These are phyloP conservation scores for Formica exsecta DNA, from an alignment of 1,140 invertebrate species.

Conservation along the genomic window DNA sequence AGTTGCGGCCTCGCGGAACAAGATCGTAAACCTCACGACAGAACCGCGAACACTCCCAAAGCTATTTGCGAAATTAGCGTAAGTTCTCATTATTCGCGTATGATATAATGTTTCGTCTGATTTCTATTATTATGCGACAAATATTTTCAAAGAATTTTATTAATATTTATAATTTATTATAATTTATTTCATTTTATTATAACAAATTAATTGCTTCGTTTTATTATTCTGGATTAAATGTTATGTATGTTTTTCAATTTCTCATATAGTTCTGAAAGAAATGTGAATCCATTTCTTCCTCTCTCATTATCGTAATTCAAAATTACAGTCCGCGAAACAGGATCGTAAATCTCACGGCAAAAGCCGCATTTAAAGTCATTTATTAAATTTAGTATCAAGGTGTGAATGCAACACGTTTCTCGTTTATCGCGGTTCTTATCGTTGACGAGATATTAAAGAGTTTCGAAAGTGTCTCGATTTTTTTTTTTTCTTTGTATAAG, in stretches of 20 bases:
- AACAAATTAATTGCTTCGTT: too few relatives aligned
- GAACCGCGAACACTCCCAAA: neutral
- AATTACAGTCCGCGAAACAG: neutral
- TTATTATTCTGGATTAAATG: neutral
- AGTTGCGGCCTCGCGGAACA: conserved; percentile 53
- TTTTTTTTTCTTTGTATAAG: neutral
- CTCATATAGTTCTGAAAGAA: neutral
- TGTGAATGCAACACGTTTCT: neutral
- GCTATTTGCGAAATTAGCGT: conserved; percentile 15
- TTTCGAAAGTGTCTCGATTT: neutral
- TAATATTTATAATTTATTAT: too few relatives aligned
- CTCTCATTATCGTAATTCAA: neutral
- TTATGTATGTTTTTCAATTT: neutral
- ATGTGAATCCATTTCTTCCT: neutral
- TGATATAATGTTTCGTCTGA: too few relatives aligned
- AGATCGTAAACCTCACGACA: conserved; percentile 47
- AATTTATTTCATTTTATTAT: too few relatives aligned
- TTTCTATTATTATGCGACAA: neutral
- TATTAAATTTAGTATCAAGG: conserved; percentile 9
- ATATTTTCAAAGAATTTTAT: neutral
- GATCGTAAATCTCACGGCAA: neutral
- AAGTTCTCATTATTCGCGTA: neutral
- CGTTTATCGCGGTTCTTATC: neutral
- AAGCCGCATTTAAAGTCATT: neutral
- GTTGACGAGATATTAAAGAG: neutral